Evolutionary conservation across 2,888 invertebrate species (phyloP), one percentile per base, ranked within the genome.

Genomic region (Idaea aversata): DNA sequence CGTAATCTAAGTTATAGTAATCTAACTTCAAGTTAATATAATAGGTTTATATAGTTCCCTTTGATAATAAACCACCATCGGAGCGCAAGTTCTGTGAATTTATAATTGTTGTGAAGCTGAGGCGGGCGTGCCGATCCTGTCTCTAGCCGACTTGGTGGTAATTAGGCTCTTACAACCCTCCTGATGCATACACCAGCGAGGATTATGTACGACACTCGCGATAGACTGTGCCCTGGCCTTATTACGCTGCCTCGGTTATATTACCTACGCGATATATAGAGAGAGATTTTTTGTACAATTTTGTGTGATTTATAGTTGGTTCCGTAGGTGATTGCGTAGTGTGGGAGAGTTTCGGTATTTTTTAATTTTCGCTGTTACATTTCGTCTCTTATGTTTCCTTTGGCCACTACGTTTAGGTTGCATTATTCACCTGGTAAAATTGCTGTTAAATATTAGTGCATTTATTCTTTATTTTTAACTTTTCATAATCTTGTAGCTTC

Each of bases 51-150:
- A 47, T 13, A 47, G 47, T 13, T 13, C 36, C 47, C 47, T 47
- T 47, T 47, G 47, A 47, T 47, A 47, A 47, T 47, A 47, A 47
- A 47, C 47, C 47, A 13, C 63, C 35, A n/a, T 47, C 64, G 64
- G 65, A 62, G 62, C 61, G 68, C 65, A 73, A 76, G 73, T 74
- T 74, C 69, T 71, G 64, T 67, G 70, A 70, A 67, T 70, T 68
- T 68, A 68, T 70, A 70, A 68, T 70, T 70, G 70, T 70, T 66
- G 67, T 59, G 61, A 67, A 63, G 68, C 66, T 70, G 66, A 68
- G 65, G 70, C 64, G 62, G 63, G 68, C 68, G 65, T 68, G 67
- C 65, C 65, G 70, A 63, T 68, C 67, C 63, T 63, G 64, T 62
- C 60, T 57, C 36, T 59, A 61, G 47, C 34, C 63, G 67, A 67